phyloP scores from a whole-genome alignment of 2,888 invertebrate species.

The Drosophila gaucha region DNA sequence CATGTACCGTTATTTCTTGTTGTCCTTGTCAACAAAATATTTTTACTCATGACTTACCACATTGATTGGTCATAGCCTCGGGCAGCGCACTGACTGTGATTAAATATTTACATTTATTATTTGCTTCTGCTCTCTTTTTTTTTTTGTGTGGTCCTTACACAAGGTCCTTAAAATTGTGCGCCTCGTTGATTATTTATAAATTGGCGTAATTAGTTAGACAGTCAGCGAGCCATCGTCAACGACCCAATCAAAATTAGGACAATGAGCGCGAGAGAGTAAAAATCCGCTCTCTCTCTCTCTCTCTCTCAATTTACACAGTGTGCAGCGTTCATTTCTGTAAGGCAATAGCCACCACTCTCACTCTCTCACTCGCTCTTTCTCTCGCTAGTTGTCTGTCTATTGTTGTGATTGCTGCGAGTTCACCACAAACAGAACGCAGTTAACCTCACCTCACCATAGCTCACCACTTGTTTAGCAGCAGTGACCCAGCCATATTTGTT shows the following conservation, averaged over 20 bases:
- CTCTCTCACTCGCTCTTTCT: slow-evolving; percentile 18
- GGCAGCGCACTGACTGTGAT: slow-evolving; percentile 6
- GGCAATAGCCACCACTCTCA: slow-evolving; percentile 12
- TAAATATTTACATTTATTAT: slow-evolving; percentile 28
- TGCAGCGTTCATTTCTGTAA: slow-evolving; percentile 74
- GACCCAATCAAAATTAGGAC: slow-evolving; percentile 58
- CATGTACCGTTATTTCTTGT: background rate
- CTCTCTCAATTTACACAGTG: slow-evolving; percentile 9
- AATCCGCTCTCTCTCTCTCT: background rate
- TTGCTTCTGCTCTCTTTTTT: slow-evolving; percentile 8
- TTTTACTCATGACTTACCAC: background rate
- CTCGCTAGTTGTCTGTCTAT: slow-evolving; percentile 11
- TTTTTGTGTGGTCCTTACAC: slow-evolving; percentile 41
- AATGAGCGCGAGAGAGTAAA: slow-evolving; percentile 21
- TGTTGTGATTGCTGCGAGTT: slow-evolving; percentile 35
- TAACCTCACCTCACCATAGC: slow-evolving; percentile 4
- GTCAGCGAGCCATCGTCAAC: slow-evolving; percentile 32
- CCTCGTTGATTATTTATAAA: slow-evolving; percentile 74
- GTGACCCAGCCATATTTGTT: slow-evolving; percentile 38
- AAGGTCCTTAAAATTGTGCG: slow-evolving; percentile 69
- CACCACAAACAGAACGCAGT: slow-evolving; percentile 5
- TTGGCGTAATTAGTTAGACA: slow-evolving; percentile 71
- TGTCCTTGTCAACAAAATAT: background rate
- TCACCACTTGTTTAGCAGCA: slow-evolving; percentile 27
- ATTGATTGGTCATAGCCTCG: slow-evolving; percentile 27